phyloP scores from a whole-genome alignment of 2,113 vertebrate genomes.

The Tinamus guttatus region DNA sequence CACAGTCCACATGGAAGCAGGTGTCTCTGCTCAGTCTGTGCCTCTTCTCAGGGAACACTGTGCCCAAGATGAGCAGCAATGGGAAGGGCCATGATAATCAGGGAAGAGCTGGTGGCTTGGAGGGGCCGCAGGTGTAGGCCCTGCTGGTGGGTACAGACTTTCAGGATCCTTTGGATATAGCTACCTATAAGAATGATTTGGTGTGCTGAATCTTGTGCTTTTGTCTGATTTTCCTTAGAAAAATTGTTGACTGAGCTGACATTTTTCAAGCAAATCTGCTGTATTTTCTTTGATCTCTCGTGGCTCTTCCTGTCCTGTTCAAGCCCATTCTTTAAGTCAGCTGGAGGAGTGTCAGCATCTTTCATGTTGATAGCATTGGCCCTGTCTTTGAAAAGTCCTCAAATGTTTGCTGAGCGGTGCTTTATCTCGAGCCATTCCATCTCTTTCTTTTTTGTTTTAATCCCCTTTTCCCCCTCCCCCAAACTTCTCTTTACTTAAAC shows the following conservation, averaged over 20 bases:
- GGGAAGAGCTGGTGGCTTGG: background rate
- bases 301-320: background rate
- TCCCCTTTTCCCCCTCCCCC: rapidly evolving
- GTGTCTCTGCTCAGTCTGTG: background rate
- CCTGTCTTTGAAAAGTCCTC: background rate
- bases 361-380: background rate
- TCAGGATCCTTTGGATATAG: background rate
- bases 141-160: background rate
- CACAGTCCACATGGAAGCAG: background rate
- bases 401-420: background rate
- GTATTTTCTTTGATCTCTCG: background rate
- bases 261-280: background rate
- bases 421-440: background rate
- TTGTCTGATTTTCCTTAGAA: background rate
- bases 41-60: rapidly evolving
- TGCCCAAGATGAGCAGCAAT: background rate
- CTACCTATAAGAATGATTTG: background rate
- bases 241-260: background rate
- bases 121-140: background rate
- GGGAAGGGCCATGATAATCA: background rate
- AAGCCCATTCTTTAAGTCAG: background rate
- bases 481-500: background rate
- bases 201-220: background rate
- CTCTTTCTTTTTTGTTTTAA: background rate
- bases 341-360: background rate